A percentile compares a stretch with the other conserved stretches of the same genome.
Evolutionary conservation across 2,113 vertebrate genomes (phyloP).

Genomic region (Xiphophorus couchianus): DNA sequence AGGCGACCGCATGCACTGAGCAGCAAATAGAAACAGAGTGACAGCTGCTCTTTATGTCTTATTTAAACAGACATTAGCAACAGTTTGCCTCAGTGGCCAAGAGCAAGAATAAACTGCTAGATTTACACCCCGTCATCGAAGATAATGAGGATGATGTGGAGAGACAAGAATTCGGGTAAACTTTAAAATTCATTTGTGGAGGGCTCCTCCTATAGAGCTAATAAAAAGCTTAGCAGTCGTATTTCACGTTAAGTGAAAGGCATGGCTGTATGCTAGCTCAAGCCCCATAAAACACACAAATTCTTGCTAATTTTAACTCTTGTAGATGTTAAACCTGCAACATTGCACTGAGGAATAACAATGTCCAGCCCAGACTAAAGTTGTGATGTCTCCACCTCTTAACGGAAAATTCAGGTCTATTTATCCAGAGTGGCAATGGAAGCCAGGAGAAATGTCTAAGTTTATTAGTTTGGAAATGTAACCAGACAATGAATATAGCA

Average conservation of each 20-base stretch:
- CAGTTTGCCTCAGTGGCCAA: neutral
- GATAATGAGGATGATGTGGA: neutral
- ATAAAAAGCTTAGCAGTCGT: neutral
- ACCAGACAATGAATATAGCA: too few species aligned
- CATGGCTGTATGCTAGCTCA: neutral
- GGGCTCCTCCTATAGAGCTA: neutral
- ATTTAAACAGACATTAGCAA: constrained; percentile 9
- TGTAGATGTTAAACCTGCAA: too few species aligned
- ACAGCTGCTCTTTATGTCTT: constrained; percentile 6
- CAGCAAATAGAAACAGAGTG: neutral
- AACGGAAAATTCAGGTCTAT: too few species aligned
- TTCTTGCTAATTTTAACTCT: too few species aligned
- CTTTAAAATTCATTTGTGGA: neutral
- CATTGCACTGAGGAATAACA: too few species aligned
- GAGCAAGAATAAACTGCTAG: neutral
- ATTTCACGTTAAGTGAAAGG: neutral
- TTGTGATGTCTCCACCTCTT: too few species aligned
- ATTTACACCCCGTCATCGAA: neutral
- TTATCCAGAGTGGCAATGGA: too few species aligned
- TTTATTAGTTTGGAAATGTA: too few species aligned
- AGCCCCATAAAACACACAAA: too few species aligned
- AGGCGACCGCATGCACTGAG: neutral
- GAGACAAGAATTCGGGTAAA: neutral
- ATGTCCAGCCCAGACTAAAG: too few species aligned
- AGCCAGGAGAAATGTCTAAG: too few species aligned